Evolutionary conservation across 2,113 vertebrate genomes (phyloP), one percentile per base, ranked within the genome.

Genomic region (Murina feae): DNA sequence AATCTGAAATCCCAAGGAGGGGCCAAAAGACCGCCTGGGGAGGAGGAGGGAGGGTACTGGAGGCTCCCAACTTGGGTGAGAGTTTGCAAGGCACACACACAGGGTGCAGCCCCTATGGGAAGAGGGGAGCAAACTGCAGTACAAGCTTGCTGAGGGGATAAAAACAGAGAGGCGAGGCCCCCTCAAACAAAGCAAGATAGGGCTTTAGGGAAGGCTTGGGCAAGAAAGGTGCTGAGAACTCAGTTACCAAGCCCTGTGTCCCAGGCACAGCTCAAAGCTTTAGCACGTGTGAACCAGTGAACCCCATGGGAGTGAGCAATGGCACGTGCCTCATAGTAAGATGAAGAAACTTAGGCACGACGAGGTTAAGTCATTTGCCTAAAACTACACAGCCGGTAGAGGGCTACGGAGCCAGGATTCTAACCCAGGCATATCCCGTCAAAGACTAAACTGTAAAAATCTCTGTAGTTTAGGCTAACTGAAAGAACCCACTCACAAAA

Each of bases 241-340:
- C n/a, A 0, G 13, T 82, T 30, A 3, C 39, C 6, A 7, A 35
- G 72, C 35, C 9, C 18, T 6, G 6, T 5, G 63, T 4, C 14
- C 30, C 39, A 55, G 60, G 65, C 49, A 55, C 37, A 37, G 55
- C 30, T 49, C 9, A 2, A 39, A 75, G 42, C 6, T 53, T 86
- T 65, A 12, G 17, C 7, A 6, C 30, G 25, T 4, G 13, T 39
- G 51, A 28, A 66, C 21, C 21, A 3, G n/a, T 10, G 30, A 90
- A 49, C 30, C 39, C 7, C 1, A 8, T 1, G 20, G 18, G 39
- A 21, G 42, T 5, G n/a, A 81, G 28, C 47, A 30, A 0, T 11
- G 28, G 78, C 68, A 42, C 0, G 0, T 0, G 49, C 39, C 21
- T 25, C 4, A 0, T 7, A 16, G 14, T n/a, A 49, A 53, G 69